phyloP scores from a whole-genome alignment of 2,888 invertebrate species.

The Harpalus rubripes region DNA sequence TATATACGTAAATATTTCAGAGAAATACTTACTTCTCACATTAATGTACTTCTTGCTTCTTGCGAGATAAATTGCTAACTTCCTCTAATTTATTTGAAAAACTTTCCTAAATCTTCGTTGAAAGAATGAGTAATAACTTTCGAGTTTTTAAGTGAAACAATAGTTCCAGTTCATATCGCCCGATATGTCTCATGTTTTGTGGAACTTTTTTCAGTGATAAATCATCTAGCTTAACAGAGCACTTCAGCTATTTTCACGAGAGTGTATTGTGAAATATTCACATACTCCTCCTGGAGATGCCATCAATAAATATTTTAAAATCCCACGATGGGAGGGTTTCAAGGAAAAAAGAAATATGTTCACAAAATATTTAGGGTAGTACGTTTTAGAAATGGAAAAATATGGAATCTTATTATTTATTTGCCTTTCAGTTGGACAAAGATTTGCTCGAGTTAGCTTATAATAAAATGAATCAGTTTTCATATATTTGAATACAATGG shows the following conservation, averaged over 20 bases:
- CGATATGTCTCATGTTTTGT: background rate
- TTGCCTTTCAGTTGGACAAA: too few species aligned
- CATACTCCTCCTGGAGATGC: background rate
- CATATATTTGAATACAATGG: too few species aligned
- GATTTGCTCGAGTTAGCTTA: too few species aligned
- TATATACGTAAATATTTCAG: too few species aligned
- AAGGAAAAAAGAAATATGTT: too few species aligned
- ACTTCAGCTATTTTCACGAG: background rate
- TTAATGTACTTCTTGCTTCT: background rate
- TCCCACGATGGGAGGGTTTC: background rate
- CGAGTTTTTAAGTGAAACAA: background rate
- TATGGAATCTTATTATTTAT: too few species aligned
- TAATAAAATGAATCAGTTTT: too few species aligned
- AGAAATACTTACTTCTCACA: too few species aligned
- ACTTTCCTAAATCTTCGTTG: background rate
- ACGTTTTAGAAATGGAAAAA: too few species aligned
- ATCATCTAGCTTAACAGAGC: background rate
- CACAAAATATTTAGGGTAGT: too few species aligned
- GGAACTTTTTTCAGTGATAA: background rate
- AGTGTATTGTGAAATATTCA: background rate
- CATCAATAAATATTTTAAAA: background rate
- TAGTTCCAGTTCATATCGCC: background rate
- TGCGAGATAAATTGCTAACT: background rate
- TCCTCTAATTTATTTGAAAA: background rate
- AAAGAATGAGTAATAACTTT: background rate